Percentiles rank a stretch among this genome's conserved stretches.
Conservation (phyloP, 1,140 invertebrate genomes). For the Hestina assimilis region DNA sequence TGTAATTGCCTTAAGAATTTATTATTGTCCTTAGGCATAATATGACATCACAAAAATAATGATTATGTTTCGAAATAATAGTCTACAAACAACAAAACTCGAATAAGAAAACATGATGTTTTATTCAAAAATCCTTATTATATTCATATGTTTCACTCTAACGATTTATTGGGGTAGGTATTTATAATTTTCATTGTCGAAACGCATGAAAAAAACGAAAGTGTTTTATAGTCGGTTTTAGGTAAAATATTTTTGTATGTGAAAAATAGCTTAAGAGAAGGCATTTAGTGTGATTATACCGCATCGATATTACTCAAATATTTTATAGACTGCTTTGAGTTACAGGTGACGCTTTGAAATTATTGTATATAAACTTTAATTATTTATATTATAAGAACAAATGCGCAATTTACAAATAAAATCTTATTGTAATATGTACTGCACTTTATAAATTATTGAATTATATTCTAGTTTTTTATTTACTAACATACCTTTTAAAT, state of each 20-base stretch:
- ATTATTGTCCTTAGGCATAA: constrained; percentile 22
- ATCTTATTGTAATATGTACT: constrained; percentile 63
- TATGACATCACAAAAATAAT: constrained; percentile 16
- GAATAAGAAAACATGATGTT: constrained; percentile 5
- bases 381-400: constrained; percentile 67
- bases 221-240: constrained; percentile 66
- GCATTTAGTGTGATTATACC: constrained; percentile 61
- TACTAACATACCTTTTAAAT: constrained; percentile 6
- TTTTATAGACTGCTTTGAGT: constrained; percentile 70
- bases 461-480: constrained; percentile 43
- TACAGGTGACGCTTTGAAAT: constrained; percentile 63
- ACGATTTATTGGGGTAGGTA: constrained; percentile 4
- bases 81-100: constrained; percentile 9
- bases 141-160: constrained; percentile 10
- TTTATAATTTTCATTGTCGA: constrained; percentile 10
- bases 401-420: constrained; percentile 65
- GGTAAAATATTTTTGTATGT: constrained; percentile 75
- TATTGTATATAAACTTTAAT: constrained; percentile 67
- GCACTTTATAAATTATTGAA: constrained; percentile 76
- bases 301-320: constrained; percentile 51
- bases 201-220: constrained; percentile 23
- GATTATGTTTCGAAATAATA: constrained; percentile 4
- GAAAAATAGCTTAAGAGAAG: constrained; percentile 57
- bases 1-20: constrained; percentile 21
- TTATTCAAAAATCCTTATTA: constrained; percentile 5